Base-by-base conservation (phyloP, 2,888 invertebrate species). In the Molorchus minor region DNA sequence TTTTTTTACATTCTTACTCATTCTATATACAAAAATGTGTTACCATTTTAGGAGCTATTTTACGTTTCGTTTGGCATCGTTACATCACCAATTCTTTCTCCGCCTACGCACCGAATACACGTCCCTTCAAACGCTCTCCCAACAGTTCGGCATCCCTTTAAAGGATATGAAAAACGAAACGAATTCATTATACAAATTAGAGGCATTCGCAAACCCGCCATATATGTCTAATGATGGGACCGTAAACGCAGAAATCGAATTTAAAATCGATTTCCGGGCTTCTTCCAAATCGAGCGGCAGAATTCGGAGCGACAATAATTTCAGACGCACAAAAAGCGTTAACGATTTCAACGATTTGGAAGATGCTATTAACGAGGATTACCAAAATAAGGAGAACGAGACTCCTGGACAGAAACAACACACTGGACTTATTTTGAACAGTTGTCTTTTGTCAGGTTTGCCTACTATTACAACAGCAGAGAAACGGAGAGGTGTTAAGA, bases 1-100 rank as follows among this genome's bases (percentile, higher is more conserved):
- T n/a, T n/a, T n/a, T 10, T 19, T 51, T 19, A n/a, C 36, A 35
- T n/a, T 54, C 12, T 16, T 12, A 16, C 2, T 29, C 2, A 30
- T n/a, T 7, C 17, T 13, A 44, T 54, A 8, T 2, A 44, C 15
- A n/a, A 13, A 17, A 16, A 35, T 16, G 17, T 12, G 43, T n/a
- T 51, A 2, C 1, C 10, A 35, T 71, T 83, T 29, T 75, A 86
- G 87, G 79, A 90, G 89, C 74, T 90, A 88, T 74, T 91, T 89
- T 73, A 86, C 90, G 58, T 91, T 91, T 79, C 89, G 89, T 79
- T 79, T 91, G 60, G 90, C 90, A 7, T 91, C 91, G n/a, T 79
- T 91, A 41, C 91, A 91, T 76, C 91, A 91, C 75, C 87, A 90
- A 75, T 86, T 91, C 77, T 91, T 89, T 80, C 82, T 90, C 71